phyloP scores from a whole-genome alignment of 2,888 invertebrate species.

The Cistogaster globosa region DNA sequence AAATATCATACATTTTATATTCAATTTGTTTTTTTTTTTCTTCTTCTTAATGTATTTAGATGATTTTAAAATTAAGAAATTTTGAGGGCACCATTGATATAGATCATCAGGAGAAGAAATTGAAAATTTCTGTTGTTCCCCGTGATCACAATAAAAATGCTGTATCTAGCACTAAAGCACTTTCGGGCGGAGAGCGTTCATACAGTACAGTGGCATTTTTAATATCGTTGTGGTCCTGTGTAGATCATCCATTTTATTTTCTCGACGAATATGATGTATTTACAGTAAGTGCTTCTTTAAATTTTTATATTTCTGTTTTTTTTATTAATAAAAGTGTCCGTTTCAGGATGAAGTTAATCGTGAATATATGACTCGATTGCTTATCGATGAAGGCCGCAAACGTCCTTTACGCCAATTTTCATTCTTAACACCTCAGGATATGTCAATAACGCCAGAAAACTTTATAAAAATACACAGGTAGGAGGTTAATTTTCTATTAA shows the following conservation, averaged over 20 bases:
- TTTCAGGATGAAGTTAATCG: constrained; percentile 92
- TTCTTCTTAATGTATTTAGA: constrained; percentile 71
- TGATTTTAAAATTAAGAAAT: constrained; percentile 77
- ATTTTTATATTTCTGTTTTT: background rate
- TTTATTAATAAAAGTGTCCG: constrained; percentile 47
- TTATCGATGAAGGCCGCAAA: constrained; percentile 89
- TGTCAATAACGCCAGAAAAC: constrained; percentile 84
- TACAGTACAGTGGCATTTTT: constrained; percentile 97
- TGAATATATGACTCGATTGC: constrained; percentile 89
- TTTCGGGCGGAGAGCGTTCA: constrained; percentile 98
- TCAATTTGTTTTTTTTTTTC: background rate
- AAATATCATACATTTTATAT: background rate
- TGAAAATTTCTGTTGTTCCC: constrained; percentile 84
- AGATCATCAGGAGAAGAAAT: constrained; percentile 77
- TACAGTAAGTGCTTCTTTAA: constrained; percentile 87
- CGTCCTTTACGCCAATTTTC: constrained; percentile 90
- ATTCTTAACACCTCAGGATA: constrained; percentile 94
- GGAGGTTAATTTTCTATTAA: constrained; percentile 5
- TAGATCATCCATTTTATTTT: constrained; percentile 95
- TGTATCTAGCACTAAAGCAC: constrained; percentile 85
- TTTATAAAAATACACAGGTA: constrained; percentile 86
- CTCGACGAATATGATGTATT: constrained; percentile 99
- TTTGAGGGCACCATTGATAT: constrained; percentile 81
- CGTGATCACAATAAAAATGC: constrained; percentile 83
- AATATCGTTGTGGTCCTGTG: constrained; percentile 95